phyloP scores from a whole-genome alignment of 1,140 invertebrate genomes.

The Drosophila bifasciata region DNA sequence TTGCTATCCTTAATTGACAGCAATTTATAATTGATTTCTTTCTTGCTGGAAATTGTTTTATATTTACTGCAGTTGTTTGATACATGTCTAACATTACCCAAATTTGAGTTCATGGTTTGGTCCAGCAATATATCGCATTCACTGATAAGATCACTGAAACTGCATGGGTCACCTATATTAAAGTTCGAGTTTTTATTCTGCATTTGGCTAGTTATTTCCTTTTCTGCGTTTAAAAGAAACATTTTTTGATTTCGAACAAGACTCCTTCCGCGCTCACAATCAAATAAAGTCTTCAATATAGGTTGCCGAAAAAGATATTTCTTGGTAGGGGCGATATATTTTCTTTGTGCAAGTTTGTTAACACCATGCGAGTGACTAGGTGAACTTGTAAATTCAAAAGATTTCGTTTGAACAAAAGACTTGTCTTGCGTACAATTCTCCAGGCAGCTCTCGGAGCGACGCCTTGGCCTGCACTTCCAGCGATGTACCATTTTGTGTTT shows the following conservation, averaged over 20 bases:
- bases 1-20: background rate
- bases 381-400: constrained; percentile 40
- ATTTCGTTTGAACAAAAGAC: constrained; percentile 16
- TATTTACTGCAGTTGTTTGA: constrained; percentile 55
- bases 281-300: constrained; percentile 44
- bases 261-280: constrained; percentile 52
- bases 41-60: constrained; percentile 16
- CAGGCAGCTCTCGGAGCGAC: constrained; percentile 65
- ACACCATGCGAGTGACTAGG: constrained; percentile 48
- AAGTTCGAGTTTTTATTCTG: constrained; percentile 20
- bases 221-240: constrained; percentile 9
- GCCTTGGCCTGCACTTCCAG: constrained; percentile 54
- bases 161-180: constrained; percentile 31
- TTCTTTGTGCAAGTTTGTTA: constrained; percentile 44
- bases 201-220: constrained; percentile 33
- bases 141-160: constrained; percentile 67
- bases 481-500: constrained; percentile 39
- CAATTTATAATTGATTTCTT: background rate
- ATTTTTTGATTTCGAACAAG: constrained; percentile 32
- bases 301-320: constrained; percentile 60
- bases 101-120: constrained; percentile 36
- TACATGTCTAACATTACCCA: constrained; percentile 19
- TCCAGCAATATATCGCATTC: constrained; percentile 65
- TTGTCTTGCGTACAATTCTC: constrained; percentile 53
- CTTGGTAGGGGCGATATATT: constrained; percentile 19